A percentile compares a stretch with the other conserved stretches of the same genome.
Conservation (phyloP, 2,888 invertebrate genomes). For the Gasteruption jaculator region DNA sequence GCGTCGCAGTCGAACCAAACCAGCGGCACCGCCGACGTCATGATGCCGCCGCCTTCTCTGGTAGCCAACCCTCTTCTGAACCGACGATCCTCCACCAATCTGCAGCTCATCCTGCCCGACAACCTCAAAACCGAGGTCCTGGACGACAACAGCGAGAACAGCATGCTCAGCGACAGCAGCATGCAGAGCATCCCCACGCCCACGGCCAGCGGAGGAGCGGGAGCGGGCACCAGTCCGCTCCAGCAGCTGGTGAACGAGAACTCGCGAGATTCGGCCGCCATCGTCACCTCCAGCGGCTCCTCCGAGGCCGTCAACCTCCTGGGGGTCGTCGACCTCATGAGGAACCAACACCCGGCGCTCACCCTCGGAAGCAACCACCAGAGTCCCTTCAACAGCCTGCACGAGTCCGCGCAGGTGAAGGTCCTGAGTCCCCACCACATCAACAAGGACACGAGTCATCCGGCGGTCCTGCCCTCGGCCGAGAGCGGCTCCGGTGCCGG, state of each 20-base stretch:
- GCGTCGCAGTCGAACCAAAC: conserved; percentile 32
- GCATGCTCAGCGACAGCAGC: conserved; percentile 52
- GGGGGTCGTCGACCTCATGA: conserved; percentile 52
- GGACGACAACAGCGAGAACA: conserved; percentile 71
- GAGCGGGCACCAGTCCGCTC: conserved; percentile 40
- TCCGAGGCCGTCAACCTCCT: conserved; percentile 39
- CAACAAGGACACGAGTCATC: conserved; percentile 39
- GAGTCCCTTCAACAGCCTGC: conserved; percentile 33
- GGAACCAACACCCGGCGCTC: conserved; percentile 39
- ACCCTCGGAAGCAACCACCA: conserved; percentile 33
- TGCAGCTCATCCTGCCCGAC: conserved; percentile 57
- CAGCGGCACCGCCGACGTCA: conserved; percentile 56
- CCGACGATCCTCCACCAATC: conserved; percentile 58
- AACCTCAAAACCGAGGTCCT: conserved; percentile 58
- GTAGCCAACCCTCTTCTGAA: conserved; percentile 54
- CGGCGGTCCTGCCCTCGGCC: conserved; percentile 29
- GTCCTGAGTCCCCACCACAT: conserved; percentile 44
- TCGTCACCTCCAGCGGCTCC: conserved; percentile 30
- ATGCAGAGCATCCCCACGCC: conserved; percentile 43
- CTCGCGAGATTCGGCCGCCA: conserved; percentile 41
- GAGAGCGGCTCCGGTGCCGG: conserved; percentile 37
- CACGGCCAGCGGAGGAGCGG: conserved; percentile 30
- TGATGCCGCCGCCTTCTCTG: conserved; percentile 65
- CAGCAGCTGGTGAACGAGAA: conserved; percentile 53
- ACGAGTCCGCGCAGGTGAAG: conserved; percentile 39